Percentiles rank a stretch among this genome's conserved stretches.
Evolutionary conservation across 2,888 invertebrate species (phyloP).

Genomic region (Ophion slaviceki): DNA sequence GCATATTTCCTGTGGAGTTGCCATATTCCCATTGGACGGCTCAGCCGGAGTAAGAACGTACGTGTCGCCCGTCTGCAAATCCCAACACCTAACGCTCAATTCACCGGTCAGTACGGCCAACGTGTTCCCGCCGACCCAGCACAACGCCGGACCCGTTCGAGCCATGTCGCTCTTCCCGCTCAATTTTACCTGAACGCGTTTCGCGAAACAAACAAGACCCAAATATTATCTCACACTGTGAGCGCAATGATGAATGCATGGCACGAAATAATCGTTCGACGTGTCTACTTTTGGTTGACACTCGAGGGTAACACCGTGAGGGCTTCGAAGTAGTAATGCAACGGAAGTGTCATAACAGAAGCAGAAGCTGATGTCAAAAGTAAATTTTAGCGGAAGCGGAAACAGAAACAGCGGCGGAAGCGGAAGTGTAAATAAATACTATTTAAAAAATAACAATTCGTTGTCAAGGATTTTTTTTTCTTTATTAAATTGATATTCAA

Average conservation of each 20-base stretch:
- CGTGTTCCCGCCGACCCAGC: conserved; percentile 90
- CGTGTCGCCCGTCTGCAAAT: conserved; percentile 96
- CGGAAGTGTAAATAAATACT: no score
- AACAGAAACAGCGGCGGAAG: no score
- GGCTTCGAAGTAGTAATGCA: not conserved
- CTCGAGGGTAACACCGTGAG: no score
- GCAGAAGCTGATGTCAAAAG: no score
- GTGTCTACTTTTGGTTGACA: no score
- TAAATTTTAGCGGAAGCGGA: no score
- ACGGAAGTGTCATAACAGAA: no score
- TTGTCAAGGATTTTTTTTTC: no score
- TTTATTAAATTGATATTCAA: no score
- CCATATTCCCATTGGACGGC: conserved; percentile 73
- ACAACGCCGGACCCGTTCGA: conserved; percentile 85
- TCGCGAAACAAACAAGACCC: not conserved
- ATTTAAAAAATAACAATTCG: no score
- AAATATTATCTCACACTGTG: no score
- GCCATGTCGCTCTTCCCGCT: conserved; percentile 88
- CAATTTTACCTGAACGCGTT: conserved; percentile 88
- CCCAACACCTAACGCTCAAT: conserved; percentile 94
- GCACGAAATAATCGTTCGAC: not conserved
- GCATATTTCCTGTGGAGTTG: conserved; percentile 80
- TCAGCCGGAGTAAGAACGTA: conserved; percentile 86
- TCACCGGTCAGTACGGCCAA: conserved; percentile 93
- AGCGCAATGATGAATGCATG: no score